A percentile compares a stretch with the other conserved stretches of the same genome.
These are phyloP conservation scores for Drosophila grimshawi DNA, from an alignment of 1,140 invertebrate genomes.

Conservation along the genomic window DNA sequence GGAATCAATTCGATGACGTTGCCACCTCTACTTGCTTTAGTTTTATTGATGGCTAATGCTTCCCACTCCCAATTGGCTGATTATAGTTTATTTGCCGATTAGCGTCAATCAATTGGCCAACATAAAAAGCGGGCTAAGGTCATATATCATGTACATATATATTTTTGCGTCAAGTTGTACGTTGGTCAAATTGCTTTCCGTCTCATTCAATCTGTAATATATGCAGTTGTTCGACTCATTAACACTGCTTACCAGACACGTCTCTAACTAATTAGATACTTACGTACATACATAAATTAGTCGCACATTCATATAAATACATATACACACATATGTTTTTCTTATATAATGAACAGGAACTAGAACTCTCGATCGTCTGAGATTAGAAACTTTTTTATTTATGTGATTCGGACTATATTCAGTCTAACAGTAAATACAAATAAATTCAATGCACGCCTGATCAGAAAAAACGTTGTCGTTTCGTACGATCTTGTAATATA, in stretches of 20 bases:
- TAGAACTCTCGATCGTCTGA: no score
- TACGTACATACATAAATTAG: no score
- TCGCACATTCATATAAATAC: no score
- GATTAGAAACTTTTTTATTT: no score
- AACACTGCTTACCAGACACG: not conserved
- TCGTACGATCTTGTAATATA: no score
- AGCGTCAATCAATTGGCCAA: conserved; percentile 20
- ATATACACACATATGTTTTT: no score
- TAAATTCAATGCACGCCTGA: no score
- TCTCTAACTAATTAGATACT: no score
- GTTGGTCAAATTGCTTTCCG: conserved; percentile 1
- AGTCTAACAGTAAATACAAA: no score
- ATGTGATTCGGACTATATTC: no score
- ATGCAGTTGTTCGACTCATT: not conserved
- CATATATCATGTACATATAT: conserved; percentile 13
- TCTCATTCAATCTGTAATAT: not conserved
- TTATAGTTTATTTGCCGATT: conserved; percentile 23
- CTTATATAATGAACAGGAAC: no score
- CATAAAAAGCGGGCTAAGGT: conserved; percentile 38
- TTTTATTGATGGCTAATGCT: not conserved
- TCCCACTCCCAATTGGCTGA: conserved; percentile 4
- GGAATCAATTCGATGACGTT: conserved; percentile 16
- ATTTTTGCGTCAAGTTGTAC: not conserved
- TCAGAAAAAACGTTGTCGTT: no score
- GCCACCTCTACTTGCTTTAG: conserved; percentile 8